Evolutionary conservation across 2,888 invertebrate species (phyloP).

Genomic region (Oxyscelio sp.): DNA sequence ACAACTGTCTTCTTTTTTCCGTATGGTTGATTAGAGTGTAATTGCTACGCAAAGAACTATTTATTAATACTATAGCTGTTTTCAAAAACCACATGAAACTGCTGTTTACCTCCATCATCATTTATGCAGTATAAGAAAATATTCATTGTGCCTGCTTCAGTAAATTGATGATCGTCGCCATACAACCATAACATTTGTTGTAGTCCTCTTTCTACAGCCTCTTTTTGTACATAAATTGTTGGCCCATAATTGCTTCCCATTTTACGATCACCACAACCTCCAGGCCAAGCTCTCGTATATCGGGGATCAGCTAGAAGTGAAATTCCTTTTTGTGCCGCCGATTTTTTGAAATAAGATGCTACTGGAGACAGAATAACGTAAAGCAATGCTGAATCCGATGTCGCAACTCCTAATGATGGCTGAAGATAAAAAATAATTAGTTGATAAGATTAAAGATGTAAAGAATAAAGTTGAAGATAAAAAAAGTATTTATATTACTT

Average conservation of each 20-base stretch:
- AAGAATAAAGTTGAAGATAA: too few species aligned
- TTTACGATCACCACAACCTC: constrained; percentile 97
- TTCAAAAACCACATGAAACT: too few species aligned
- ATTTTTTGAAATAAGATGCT: constrained; percentile 95
- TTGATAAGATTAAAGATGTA: too few species aligned
- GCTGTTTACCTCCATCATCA: constrained; percentile 95
- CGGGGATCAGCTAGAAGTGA: constrained; percentile 97
- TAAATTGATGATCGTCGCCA: constrained; percentile 97
- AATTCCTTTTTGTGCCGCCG: constrained; percentile 91
- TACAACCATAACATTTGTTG: constrained; percentile 99
- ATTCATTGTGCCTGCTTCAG: constrained; percentile 99
- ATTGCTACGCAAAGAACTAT: too few species aligned
- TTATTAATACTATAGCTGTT: too few species aligned
- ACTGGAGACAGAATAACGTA: constrained; percentile 98
- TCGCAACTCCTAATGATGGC: constrained; percentile 97
- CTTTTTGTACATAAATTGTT: constrained; percentile 95
- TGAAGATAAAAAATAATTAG: constrained; percentile 89
- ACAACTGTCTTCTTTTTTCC: too few species aligned
- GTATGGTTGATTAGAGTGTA: too few species aligned
- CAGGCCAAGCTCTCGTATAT: constrained; percentile 96
- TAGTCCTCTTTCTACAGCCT: constrained; percentile 93
- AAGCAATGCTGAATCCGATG: constrained; percentile 95
- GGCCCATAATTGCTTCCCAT: constrained; percentile 98
- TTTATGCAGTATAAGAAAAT: constrained; percentile 96
- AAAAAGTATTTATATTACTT: too few species aligned